Evolutionary conservation across 2,888 invertebrate species (phyloP).

Genomic region (Priocnemis perturbator): DNA sequence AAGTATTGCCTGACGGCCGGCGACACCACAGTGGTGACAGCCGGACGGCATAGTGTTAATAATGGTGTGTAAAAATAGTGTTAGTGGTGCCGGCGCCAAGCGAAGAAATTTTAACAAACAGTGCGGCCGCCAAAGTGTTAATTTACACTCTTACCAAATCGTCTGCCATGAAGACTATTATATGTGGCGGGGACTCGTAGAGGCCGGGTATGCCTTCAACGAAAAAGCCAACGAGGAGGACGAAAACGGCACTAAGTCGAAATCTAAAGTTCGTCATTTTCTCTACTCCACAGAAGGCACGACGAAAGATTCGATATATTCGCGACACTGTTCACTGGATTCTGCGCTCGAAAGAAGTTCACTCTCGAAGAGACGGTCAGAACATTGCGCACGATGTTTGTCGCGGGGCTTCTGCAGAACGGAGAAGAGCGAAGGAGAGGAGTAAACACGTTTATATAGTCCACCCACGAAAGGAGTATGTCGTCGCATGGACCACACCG

Average conservation of each 20-base stretch:
- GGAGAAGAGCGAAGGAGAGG: slow-evolving; percentile 45
- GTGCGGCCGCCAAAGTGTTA: no score
- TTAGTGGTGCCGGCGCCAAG: no score
- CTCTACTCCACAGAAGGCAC: neutral
- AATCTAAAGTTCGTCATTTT: neutral
- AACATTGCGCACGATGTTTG: slow-evolving; percentile 57
- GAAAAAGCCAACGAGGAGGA: slow-evolving; percentile 21
- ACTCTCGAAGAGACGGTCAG: slow-evolving; percentile 34
- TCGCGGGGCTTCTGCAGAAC: slow-evolving; percentile 48
- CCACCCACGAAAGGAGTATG: slow-evolving; percentile 58
- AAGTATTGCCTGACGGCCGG: no score
- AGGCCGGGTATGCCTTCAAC: slow-evolving; percentile 42
- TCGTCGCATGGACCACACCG: slow-evolving; percentile 58
- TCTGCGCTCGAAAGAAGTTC: neutral
- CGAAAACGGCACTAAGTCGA: neutral
- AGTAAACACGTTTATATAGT: slow-evolving; percentile 62
- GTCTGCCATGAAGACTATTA: slow-evolving; percentile 78
- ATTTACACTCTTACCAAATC: slow-evolving; percentile 76
- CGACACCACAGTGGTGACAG: no score
- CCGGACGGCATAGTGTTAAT: no score
- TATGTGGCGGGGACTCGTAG: slow-evolving; percentile 74
- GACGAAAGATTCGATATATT: neutral
- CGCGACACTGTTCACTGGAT: neutral
- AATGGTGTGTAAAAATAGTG: no score
- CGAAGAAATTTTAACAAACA: no score